Evolutionary conservation across 2,888 invertebrate species (phyloP), one percentile per base, ranked within the genome.

Genomic region (Pseudanteris insignis): DNA sequence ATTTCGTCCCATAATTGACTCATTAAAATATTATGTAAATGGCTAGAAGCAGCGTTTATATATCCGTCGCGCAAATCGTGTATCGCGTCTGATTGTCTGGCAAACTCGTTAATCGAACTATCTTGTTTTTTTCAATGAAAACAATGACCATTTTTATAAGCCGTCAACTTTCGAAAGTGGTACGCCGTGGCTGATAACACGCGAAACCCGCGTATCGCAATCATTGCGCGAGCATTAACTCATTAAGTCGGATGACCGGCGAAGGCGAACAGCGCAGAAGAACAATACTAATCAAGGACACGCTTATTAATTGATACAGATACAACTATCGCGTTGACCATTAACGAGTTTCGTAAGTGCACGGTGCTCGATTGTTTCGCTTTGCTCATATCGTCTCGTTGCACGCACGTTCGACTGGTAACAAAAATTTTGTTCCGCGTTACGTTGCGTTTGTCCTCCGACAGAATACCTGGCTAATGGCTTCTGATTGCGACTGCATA

Each of bases 51-150:
- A 28, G 34, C 30, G 11, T 28, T 34, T 30, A 29, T 8, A 10
- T 44, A 24, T 43, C 34, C 36, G 18, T 18, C 30, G 36, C 51
- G 51, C 38, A 40, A 40, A 51, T 51, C 30, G 40, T n/a, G 13
- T 34, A 50, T 38, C 50, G 33, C 50, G 47, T 28, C 33, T 21
- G 46, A 50, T 40, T 44, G 51, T 40, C 29, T 46, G 59, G 46
- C 59, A 46, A 46, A 41, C n/a, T 59, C 59, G 46, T 59, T 59
- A 59, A 59, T 59, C 59, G 51, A 51, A 44, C 46, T 51, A 46
- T 51, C 40, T 41, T 15, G 11, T 44, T 47, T 30, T 34, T 46
- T 48, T 32, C 15, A 51, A 36, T 26, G 44, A 51, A 25, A 47
- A 59, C 46, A 53, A 46, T 50, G 32, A 3, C 7, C 36, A 41